Base-by-base conservation (phyloP, 2,113 vertebrate species). In the Myrmophylax atrothorax region DNA sequence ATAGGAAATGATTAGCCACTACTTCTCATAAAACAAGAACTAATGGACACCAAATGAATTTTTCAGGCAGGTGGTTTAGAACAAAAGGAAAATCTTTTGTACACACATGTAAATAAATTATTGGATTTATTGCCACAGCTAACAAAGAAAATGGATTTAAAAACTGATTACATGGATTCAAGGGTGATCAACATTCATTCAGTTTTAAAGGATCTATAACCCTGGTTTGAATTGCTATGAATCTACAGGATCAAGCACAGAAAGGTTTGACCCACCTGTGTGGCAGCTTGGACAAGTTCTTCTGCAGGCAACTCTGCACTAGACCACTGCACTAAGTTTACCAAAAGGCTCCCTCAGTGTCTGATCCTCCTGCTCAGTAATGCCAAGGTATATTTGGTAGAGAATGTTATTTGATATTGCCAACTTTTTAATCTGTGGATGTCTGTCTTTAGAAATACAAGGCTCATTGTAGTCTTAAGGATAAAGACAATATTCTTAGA, bases 271-370 rank as follows among this genome's bases (percentile, higher is more conserved):
- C 18, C 7, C 1, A 0, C 4, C 6, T 2, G 1, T 18, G 15
- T 6, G 26, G 24, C 55, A 44, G 47, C 46, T 8, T 37, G 35
- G 44, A 25, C 3, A 22, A 23, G 44, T 15, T 49, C 38, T 23
- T 7, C 63, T 79, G 44, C 20, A 35, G 77, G 25, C 44, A 59
- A 22, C 31, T 50, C 66, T 29, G 31, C n/a, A 26, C 2, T 3
- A 35, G 58, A 33, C n/a, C 4, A 25, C 8, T 17, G 12, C n/a
- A 37, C 28, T 8, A 0, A 0, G 6, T 5, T 58, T 63, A 49
- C 19, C 3, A 1, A 64, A 63, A n/a, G 11, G 17, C 5, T 46
- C 70, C 42, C 74, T 70, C 68, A 33, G 68, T 49, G 16, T 12
- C 33, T 53, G 26, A 7, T 12, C 16, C 29, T 72, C 14, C 28